Evolutionary conservation across 2,797 vertebrate species (phyloP), one percentile per base, ranked within the genome.

Genomic region (Tympanoctomys barrerae): DNA sequence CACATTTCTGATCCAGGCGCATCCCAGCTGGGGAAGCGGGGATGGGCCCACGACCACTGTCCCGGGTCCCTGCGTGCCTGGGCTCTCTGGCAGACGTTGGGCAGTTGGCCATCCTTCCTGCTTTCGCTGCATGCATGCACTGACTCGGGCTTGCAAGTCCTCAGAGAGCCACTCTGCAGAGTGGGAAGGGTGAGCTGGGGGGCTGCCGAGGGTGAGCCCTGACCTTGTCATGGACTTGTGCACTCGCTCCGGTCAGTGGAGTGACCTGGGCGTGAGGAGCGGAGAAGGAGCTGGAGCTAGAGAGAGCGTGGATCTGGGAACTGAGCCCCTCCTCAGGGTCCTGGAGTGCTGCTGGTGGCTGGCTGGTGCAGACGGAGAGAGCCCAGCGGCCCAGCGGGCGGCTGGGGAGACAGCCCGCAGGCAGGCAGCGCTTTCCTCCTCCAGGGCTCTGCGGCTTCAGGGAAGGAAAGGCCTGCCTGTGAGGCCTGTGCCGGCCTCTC

Each of bases 1-100:
- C 36, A 33, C 54, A 68, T 49, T 68, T 61, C 26, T 46, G 31
- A 9, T 7, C 59, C 22, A 46, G 22, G 4, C n/a, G 5, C 12
- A 26, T 91, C 9, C 6, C 13, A 31, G 31, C 92, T 64, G 36
- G 14, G 31, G 49, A 22, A 9, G 36, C 1, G 18, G 16, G 24
- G n/a, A 8, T n/a, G 24, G 11, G 7, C 0, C 7, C 5, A 31
- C 28, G 18, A 14, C 70, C 28, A 0, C 33, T 59, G 22, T 14
- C 19, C 14, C 24, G 21, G 24, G 14, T 49, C 19, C 18, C 90
- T 33, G 42, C 0, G 0, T 70, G 77, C 22, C 5, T 39, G 6
- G 68, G 18, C 24, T 62, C 66, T 81, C 54, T 79, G 62, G 49
- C n/a, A 33, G 79, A 49, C 22, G 9, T 8, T 49, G 19, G n/a